Base-by-base conservation (phyloP, 2,888 invertebrate species). In the Drosophila prolongata region DNA sequence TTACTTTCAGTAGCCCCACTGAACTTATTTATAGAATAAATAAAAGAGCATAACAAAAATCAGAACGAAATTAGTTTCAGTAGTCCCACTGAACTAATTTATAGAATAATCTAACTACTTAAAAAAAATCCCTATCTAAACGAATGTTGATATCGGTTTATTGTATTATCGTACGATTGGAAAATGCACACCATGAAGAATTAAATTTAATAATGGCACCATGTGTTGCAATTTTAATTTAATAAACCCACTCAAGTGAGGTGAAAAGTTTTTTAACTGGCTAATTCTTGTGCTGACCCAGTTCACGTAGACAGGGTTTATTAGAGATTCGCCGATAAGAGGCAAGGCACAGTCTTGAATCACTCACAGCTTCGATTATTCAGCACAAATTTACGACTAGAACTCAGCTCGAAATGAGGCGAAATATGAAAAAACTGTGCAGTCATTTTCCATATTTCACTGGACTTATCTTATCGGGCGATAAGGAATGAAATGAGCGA, bases 371-470 rank as follows among this genome's bases (percentile, higher is more conserved):
- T 71, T 71, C 74, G 65, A 56, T 64, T 71, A 64, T 56, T 73
- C 52, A 72, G 71, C 73, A 71, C n/a, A 73, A 64, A 56, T 56
- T 44, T 30, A 61, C 37, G 49, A 55, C 43, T 16, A 50, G 19
- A 24, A 34, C 44, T 24, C 30, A 16, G 59, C n/a, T 42, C 44
- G 58, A 19, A 46, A 19, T 14, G 27, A 47, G 34, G 40, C 35
- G 14, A 49, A 34, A 11, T 47, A 47, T 37, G 34, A 46, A 58
- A 73, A 73, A 75, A 75, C 43, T 67, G 58, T 67, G 16, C 65
- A 73, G 73, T 73, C 73, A 73, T 47, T 60, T 73, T 67, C 46
- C 42, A 56, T 60, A 57, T 75, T 74, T 60, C 49, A 53, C 37
- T 57, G 40, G 30, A 38, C 42, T 75, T 74, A 74, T 74, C 70